Conservation (phyloP, 64 coral and sea anemone genomes). For the Cladopsammia gracilis region DNA sequence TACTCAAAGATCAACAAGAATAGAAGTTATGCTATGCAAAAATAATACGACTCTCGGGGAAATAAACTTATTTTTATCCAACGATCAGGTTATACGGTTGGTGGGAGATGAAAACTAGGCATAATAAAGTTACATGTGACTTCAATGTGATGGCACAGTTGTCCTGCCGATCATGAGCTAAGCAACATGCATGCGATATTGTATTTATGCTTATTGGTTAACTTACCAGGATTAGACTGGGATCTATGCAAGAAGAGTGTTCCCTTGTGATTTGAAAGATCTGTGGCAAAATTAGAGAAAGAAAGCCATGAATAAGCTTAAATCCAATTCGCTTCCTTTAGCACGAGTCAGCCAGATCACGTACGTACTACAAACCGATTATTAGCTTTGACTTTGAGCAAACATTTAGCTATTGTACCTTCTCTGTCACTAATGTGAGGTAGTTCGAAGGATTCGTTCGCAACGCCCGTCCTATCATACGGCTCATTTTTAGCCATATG, state of each 20-base stretch:
- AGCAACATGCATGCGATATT: background rate
- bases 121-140: conserved; percentile 11
- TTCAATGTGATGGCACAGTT: background rate
- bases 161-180: background rate
- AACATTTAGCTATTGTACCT: conserved; percentile 68
- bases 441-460: conserved; percentile 83
- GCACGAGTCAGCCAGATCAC: background rate
- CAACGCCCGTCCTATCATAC: conserved; percentile 68
- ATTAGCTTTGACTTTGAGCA: background rate
- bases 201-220: background rate
- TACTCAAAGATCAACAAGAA: background rate
- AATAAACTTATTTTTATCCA: background rate
- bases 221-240: conserved; percentile 71
- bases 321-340: background rate
- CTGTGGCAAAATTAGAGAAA: conserved; percentile 42
- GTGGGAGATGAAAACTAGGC: background rate
- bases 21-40: background rate
- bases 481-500: conserved; percentile 83
- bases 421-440: conserved; percentile 99
- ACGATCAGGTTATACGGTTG: background rate
- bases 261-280: conserved; percentile 85
- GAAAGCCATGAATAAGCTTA: background rate
- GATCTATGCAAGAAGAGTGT: conserved; percentile 79
- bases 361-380: background rate
- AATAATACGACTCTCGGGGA: background rate